phyloP scores from a whole-genome alignment of 2,888 invertebrate genomes.

The Ferrisia virgata region DNA sequence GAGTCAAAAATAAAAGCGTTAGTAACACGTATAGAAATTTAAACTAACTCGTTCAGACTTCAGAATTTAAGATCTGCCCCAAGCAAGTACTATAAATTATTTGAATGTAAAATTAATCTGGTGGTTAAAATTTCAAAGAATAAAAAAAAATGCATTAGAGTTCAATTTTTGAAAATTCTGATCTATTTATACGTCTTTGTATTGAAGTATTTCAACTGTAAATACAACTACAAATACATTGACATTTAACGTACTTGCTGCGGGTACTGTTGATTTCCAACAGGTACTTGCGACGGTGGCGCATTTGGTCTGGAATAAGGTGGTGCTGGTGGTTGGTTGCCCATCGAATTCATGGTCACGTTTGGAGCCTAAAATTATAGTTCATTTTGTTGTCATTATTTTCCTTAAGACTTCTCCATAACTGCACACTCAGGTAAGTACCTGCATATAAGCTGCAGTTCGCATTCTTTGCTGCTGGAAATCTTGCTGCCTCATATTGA shows the following conservation, averaged over 20 bases:
- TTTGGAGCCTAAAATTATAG: constrained; percentile 66
- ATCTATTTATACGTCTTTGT: not conserved
- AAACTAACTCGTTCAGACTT: too few relatives aligned
- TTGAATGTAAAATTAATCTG: too few relatives aligned
- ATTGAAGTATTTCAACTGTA: not conserved
- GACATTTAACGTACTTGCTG: constrained; percentile 51
- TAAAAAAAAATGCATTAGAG: too few relatives aligned
- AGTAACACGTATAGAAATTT: too few relatives aligned
- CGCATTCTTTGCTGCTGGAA: constrained; percentile 50
- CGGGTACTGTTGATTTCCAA: constrained; percentile 59
- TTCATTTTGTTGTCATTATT: too few relatives aligned
- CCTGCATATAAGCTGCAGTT: constrained; percentile 50
- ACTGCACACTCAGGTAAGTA: constrained; percentile 29
- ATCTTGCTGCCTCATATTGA: constrained; percentile 49
- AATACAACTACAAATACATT: too few relatives aligned
- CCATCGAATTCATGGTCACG: constrained; percentile 79
- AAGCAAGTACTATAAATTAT: too few relatives aligned
- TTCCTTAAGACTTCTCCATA: too few relatives aligned
- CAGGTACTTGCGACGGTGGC: constrained; percentile 65
- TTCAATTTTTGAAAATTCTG: too few relatives aligned
- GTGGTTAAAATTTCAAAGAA: too few relatives aligned
- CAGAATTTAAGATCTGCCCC: too few relatives aligned
- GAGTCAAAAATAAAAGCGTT: constrained; percentile 51
- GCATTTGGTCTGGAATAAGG: constrained; percentile 73
- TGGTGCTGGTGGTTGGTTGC: constrained; percentile 67